Conservation (phyloP, 1,140 invertebrate species). For the Ceratoteleas bidentatus region DNA sequence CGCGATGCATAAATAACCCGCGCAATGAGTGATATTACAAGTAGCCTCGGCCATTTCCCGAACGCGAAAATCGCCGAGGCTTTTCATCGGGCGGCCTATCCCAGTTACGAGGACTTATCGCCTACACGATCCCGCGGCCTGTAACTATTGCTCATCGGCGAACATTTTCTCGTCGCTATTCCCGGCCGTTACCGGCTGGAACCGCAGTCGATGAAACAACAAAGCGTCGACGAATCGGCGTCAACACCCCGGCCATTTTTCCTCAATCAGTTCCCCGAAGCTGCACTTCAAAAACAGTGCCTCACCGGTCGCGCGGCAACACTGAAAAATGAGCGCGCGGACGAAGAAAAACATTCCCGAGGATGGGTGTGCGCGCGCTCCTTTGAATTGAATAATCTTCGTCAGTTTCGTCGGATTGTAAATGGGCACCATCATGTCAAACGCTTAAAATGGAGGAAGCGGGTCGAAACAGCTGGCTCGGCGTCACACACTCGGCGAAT, state of each 20-base stretch:
- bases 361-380: slow-evolving; percentile 61
- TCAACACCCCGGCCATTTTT: slow-evolving; percentile 11
- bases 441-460: slow-evolving; percentile 68
- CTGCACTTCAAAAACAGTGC: slow-evolving; percentile 19
- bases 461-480: slow-evolving; percentile 71
- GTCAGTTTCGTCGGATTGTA: slow-evolving; percentile 72
- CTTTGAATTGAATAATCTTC: slow-evolving; percentile 73
- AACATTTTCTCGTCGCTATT: slow-evolving; percentile 7
- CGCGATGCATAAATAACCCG: background rate
- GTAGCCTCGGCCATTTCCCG: background rate
- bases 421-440: slow-evolving; percentile 68
- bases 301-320: slow-evolving; percentile 33
- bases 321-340: slow-evolving; percentile 56
- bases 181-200: slow-evolving; percentile 3
- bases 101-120: slow-evolving; percentile 68
- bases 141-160: slow-evolving; percentile 25
- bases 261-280: slow-evolving; percentile 26
- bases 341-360: slow-evolving; percentile 60
- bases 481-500: slow-evolving; percentile 65
- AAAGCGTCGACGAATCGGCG: slow-evolving; percentile 1
- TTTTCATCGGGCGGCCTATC: slow-evolving; percentile 41
- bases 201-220: slow-evolving; percentile 7
- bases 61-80: slow-evolving; percentile 1
- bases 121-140: slow-evolving; percentile 26
- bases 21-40: background rate